Base-by-base conservation (phyloP, 2,888 invertebrate genomes). In the Archaeoteleia sp. region DNA sequence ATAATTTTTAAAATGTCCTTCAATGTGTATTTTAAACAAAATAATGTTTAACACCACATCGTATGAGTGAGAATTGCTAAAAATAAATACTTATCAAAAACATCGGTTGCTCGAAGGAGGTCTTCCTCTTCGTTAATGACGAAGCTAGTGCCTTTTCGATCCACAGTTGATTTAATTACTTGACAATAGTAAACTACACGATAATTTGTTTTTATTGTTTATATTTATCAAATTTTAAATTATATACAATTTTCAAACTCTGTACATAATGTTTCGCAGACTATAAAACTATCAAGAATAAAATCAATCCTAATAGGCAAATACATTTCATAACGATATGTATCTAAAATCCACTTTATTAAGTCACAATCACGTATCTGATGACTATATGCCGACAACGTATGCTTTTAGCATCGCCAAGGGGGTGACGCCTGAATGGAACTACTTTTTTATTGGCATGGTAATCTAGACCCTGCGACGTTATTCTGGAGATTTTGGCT, bases 281-380 rank as follows among this genome's bases (percentile, higher is more conserved):
- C n/a, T n/a, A n/a, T n/a, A 5, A 14, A 46, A 7, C 40, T 65
- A 53, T 58, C 53, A 58, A 46, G 46, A 20, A 12, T 39, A 34
- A 46, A 42, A 58, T 58, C 29, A 58, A 58, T 55, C 15, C 12
- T 29, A 17, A 0, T 35, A 39, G 49, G 49, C 51, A n/a, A n/a
- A n/a, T n/a, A n/a, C 57, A 57, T 51, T 68, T 66, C 68, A 49
- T 58, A 63, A 54, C 48, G 70, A 72, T 66, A 53, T 14, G 53
- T 40, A 62, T 54, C 48, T 70, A 39, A 75, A 81, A 82, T 77
- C 79, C 77, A 65, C 61, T 53, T 48, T 70, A 73, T 61, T 60
- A 66, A 72, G 74, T 74, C 69, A 62, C 67, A 73, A 77, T 80
- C 82, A 80, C 81, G 82, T 70, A 67, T 74, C 70, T 73, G 77